phyloP scores from a whole-genome alignment of 2,888 invertebrate species.

The Synanthedon formicaeformis region DNA sequence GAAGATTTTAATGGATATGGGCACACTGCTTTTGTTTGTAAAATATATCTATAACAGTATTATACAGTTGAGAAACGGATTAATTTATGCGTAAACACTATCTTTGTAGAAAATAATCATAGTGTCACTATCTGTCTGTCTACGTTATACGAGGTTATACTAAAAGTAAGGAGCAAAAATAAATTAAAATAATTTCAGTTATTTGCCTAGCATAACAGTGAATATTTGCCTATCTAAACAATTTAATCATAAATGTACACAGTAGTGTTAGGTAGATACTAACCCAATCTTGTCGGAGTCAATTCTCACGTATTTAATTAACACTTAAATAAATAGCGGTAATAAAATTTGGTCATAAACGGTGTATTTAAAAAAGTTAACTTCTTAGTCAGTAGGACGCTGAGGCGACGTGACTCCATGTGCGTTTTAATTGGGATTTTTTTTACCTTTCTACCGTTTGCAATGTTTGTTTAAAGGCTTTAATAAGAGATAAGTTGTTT shows the following conservation, averaged over 20 bases:
- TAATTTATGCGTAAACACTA: too few relatives aligned
- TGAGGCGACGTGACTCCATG: slow-evolving; percentile 41
- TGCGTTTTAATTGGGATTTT: neutral
- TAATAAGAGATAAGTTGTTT: neutral
- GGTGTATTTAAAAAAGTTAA: slow-evolving; percentile 19
- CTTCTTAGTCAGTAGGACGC: slow-evolving; percentile 19
- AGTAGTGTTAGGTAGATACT: too few relatives aligned
- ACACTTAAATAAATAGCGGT: slow-evolving; percentile 16
- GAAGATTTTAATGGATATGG: too few relatives aligned
- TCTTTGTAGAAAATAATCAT: too few relatives aligned
- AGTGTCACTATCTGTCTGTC: too few relatives aligned
- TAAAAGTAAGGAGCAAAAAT: neutral
- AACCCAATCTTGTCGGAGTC: slow-evolving; percentile 5
- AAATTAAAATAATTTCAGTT: neutral
- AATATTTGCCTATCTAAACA: too few relatives aligned
- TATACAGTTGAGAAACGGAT: too few relatives aligned
- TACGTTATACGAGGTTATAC: too few relatives aligned
- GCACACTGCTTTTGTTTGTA: too few relatives aligned
- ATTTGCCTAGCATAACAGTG: too few relatives aligned
- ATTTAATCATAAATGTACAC: too few relatives aligned
- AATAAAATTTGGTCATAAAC: slow-evolving; percentile 17
- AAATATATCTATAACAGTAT: too few relatives aligned
- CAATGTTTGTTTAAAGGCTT: neutral
- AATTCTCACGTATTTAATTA: slow-evolving; percentile 26
- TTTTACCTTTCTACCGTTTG: neutral